Conservation (phyloP, 2,888 invertebrate species). For the Augochlorella aurata region DNA sequence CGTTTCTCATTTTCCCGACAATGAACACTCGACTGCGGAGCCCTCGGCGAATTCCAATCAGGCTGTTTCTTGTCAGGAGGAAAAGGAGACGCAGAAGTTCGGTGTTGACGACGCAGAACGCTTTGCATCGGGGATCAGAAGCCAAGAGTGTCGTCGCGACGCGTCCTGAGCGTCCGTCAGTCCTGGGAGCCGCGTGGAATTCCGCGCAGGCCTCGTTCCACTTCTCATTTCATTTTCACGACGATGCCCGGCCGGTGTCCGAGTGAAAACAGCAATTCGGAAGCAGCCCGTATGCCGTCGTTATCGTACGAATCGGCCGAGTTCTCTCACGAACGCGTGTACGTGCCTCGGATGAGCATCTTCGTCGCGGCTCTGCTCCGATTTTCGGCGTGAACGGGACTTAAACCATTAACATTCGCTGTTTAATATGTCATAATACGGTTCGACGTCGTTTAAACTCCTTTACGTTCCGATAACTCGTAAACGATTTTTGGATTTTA, state of each 20-base stretch:
- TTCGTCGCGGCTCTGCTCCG: conserved; percentile 26
- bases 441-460: no score
- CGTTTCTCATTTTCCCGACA: conserved; percentile 49
- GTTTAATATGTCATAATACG: no score
- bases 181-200: conserved; percentile 52
- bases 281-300: conserved; percentile 63
- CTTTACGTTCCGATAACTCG: no score
- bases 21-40: conserved; percentile 20
- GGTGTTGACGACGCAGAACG: conserved; percentile 24
- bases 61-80: not conserved
- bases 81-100: not conserved
- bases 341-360: conserved; percentile 57
- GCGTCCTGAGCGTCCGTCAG: conserved; percentile 30
- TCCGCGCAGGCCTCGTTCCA: conserved; percentile 47
- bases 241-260: conserved; percentile 46
- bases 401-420: conserved; percentile 1
- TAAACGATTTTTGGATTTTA: no score
- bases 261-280: conserved; percentile 65
- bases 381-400: conserved; percentile 56
- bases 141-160: conserved; percentile 5
- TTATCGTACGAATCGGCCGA: conserved; percentile 70
- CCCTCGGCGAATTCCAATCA: conserved; percentile 37
- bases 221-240: conserved; percentile 52
- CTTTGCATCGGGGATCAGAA: conserved; percentile 46
- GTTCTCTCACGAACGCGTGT: conserved; percentile 67